These are phyloP conservation scores for Enteromius afrohamiltoni DNA, from an alignment of 2,797 vertebrate species.

Conservation along the genomic window DNA sequence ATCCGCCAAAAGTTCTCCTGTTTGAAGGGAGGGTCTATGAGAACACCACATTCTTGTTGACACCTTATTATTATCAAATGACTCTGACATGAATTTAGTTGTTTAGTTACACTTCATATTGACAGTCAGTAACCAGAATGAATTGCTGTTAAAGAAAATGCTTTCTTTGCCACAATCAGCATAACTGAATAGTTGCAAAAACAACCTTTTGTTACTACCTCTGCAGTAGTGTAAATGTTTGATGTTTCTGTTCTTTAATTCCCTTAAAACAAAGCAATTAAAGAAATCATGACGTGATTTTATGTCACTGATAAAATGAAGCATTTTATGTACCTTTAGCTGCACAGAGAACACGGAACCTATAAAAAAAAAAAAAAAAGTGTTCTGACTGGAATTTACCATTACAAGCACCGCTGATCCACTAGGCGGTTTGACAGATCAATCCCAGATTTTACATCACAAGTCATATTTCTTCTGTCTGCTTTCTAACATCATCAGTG, in stretches of 20 bases:
- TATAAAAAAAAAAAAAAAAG: constrained; percentile 25
- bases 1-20: constrained; percentile 71
- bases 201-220: background rate
- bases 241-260: constrained; percentile 2
- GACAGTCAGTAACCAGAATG: background rate
- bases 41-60: constrained; percentile 42
- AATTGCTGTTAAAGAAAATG: background rate
- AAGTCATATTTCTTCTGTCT: background rate
- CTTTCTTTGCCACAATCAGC: background rate
- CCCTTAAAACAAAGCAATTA: constrained; percentile 27
- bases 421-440: background rate
- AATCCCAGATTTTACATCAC: background rate
- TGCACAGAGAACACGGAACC: constrained; percentile 4
- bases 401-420: constrained; percentile 16
- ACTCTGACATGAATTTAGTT: constrained; percentile 27
- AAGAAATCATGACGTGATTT: constrained; percentile 3
- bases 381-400: constrained; percentile 10
- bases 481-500: background rate
- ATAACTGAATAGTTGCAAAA: background rate
- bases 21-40: constrained; percentile 59
- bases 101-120: background rate
- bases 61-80: constrained; percentile 41
- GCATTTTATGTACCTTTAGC: background rate
- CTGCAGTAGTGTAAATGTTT: background rate
- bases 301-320: constrained; percentile 21